A percentile compares a stretch with the other conserved stretches of the same genome.
Conservation (phyloP, 2,797 vertebrate species). For the Dermochelys coriacea region DNA sequence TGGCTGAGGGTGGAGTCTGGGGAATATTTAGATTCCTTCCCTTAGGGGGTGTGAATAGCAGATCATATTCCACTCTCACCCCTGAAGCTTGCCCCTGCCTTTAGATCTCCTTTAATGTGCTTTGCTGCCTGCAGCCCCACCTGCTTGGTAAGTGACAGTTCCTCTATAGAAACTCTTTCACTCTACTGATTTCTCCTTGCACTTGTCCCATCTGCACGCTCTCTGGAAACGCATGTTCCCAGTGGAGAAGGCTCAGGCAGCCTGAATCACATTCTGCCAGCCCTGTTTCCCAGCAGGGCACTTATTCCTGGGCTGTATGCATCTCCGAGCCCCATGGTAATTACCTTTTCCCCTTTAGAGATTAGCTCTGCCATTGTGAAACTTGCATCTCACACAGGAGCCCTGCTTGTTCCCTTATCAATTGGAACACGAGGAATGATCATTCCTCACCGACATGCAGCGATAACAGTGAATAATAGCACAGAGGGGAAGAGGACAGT, state of each 20-base stretch:
- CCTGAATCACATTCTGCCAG: constrained; percentile 29
- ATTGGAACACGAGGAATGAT: constrained; percentile 33
- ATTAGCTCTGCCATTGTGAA: neutral
- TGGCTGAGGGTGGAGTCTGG: neutral
- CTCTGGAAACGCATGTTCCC: neutral
- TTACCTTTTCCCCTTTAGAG: constrained; percentile 30
- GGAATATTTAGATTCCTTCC: neutral
- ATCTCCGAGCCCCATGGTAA: neutral
- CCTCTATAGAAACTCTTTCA: neutral
- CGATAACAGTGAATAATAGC: constrained; percentile 53
- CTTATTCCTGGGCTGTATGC: neutral
- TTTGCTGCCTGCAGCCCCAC: neutral
- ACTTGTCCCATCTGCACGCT: neutral
- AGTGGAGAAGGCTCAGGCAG: constrained; percentile 21
- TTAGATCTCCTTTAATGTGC: fast-evolving
- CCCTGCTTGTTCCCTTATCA: constrained; percentile 33
- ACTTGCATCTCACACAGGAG: neutral
- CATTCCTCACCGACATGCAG: neutral
- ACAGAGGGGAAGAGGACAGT: neutral
- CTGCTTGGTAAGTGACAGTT: neutral
- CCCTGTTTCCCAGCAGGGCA: constrained; percentile 13
- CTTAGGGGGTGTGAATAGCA: neutral
- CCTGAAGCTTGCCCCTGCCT: neutral
- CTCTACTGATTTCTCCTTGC: neutral
- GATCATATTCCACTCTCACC: neutral